phyloP scores from a whole-genome alignment of 2,113 vertebrate species.

The Malurus melanocephalus region DNA sequence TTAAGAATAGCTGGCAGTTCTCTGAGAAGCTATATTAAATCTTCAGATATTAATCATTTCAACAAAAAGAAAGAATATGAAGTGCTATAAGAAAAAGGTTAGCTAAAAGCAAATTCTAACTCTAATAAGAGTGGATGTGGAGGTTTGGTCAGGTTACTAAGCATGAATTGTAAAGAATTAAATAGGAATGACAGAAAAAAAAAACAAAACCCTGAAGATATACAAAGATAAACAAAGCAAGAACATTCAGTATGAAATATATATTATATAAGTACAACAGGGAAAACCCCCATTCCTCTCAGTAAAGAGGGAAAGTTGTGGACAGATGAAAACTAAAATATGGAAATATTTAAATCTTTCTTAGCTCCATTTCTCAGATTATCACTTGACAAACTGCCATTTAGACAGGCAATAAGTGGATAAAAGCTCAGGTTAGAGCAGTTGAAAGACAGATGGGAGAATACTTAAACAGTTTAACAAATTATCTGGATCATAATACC shows the following conservation, averaged over 20 bases:
- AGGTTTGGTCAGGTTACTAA: neutral
- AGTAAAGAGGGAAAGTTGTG: neutral
- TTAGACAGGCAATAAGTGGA: neutral
- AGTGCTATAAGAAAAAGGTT: neutral
- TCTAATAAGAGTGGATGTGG: neutral
- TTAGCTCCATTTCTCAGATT: neutral
- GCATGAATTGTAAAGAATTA: neutral
- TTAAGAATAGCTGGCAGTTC: constrained; percentile 1
- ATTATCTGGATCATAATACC: neutral
- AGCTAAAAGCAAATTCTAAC: neutral
- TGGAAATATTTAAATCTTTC: neutral
- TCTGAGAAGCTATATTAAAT: constrained; percentile 13
- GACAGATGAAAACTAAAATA: neutral
- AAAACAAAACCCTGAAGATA: neutral
- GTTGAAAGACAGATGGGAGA: neutral
- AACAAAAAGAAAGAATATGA: constrained; percentile 1
- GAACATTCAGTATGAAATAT: neutral
- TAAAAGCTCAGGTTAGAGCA: neutral
- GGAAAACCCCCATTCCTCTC: neutral
- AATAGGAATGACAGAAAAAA: neutral
- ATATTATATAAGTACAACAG: neutral
- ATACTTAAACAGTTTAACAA: neutral
- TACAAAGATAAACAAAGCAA: neutral
- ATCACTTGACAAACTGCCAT: neutral
- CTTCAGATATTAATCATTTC: constrained; percentile 18